Percentiles rank a stretch among this genome's conserved stretches.
Evolutionary conservation across 1,140 invertebrate species (phyloP).

Genomic region (Drosophila grimshawi): DNA sequence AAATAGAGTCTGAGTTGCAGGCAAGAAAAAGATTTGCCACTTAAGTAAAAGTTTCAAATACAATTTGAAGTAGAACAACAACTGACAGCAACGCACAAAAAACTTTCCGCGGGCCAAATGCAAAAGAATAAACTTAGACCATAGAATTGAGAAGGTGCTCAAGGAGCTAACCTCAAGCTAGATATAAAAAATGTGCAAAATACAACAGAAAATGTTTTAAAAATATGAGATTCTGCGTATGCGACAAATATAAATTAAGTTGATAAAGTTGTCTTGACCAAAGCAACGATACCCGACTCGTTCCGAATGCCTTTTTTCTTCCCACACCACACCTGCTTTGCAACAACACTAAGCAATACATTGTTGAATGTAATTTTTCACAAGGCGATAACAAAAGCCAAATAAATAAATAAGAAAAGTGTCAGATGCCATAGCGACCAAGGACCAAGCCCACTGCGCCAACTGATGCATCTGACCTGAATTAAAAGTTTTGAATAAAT

Average conservation of each 20-base stretch:
- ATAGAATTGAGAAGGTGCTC: neutral
- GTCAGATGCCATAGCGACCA: constrained; percentile 39
- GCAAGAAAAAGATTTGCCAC: constrained; percentile 65
- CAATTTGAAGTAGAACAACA: constrained; percentile 61
- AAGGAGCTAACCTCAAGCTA: neutral
- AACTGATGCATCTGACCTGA: constrained; percentile 2
- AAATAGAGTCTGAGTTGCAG: constrained; percentile 1
- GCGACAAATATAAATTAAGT: constrained; percentile 60
- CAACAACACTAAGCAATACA: constrained; percentile 13
- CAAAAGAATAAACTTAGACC: constrained; percentile 25
- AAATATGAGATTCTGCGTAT: constrained; percentile 53
- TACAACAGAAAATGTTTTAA: constrained; percentile 19
- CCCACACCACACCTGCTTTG: neutral
- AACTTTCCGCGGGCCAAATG: constrained; percentile 58
- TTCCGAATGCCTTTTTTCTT: neutral
- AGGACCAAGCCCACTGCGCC: constrained; percentile 6
- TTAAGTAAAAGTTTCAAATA: constrained; percentile 73
- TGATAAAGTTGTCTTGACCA: constrained; percentile 59
- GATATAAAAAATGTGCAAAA: constrained; percentile 51
- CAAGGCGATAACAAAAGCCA: constrained; percentile 15
- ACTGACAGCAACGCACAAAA: constrained; percentile 12
- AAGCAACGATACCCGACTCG: neutral
- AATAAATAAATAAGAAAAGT: constrained; percentile 62
- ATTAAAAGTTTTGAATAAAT: constrained; percentile 43
- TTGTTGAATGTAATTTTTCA: constrained; percentile 51